Evolutionary conservation across 2,113 vertebrate genomes (phyloP).

Genomic region (Thryonomys swinderianus): DNA sequence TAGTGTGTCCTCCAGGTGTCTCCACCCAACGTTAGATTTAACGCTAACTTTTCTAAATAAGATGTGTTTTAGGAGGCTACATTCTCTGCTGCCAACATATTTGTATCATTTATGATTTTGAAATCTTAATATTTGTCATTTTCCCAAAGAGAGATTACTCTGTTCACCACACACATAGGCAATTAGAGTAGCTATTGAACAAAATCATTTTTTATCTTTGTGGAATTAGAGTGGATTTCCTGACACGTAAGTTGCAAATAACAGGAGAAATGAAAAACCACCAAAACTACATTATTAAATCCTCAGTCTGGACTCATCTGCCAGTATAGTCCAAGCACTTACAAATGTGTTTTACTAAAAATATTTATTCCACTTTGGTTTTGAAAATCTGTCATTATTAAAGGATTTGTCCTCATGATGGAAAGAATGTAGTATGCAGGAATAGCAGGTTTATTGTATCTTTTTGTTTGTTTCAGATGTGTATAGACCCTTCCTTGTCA

Average conservation of each 20-base stretch:
- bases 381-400: not conserved
- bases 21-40: not conserved
- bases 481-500: constrained; percentile 97
- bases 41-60: constrained; percentile 33
- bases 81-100: constrained; percentile 19
- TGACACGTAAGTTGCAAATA: constrained; percentile 57
- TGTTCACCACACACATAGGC: not conserved
- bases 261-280: constrained; percentile 27
- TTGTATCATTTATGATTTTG: constrained; percentile 27
- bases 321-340: not conserved
- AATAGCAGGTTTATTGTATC: constrained; percentile 63
- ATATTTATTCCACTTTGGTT: constrained; percentile 44
- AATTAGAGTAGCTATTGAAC: not conserved
- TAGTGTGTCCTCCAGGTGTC: no score
- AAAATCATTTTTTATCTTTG: constrained; percentile 38
- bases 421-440: not conserved
- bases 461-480: constrained; percentile 93
- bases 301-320: not conserved
- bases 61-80: not conserved
- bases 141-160: constrained; percentile 36
- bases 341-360: constrained; percentile 5
- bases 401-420: not conserved
- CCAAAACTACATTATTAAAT: not conserved
- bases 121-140: constrained; percentile 43
- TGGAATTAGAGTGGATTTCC: constrained; percentile 41